Conservation (phyloP, 2,113 vertebrate species). For the Semicossyphus pulcher region DNA sequence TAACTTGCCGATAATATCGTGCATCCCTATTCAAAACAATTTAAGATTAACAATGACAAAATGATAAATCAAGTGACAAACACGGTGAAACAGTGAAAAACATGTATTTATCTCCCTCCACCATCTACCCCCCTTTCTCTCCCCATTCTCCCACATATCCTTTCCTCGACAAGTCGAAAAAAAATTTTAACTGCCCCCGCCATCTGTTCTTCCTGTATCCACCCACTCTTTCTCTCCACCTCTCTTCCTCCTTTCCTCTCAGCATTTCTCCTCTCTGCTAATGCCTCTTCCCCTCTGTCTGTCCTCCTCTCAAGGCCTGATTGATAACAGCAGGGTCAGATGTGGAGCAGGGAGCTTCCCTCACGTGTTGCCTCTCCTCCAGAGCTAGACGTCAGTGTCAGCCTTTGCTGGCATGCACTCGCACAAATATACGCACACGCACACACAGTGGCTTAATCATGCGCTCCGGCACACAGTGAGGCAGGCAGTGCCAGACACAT, state of each 20-base stretch:
- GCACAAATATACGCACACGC: background rate
- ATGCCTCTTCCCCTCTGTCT: background rate
- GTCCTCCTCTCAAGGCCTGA: conserved; percentile 42
- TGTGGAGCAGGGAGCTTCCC: conserved; percentile 50
- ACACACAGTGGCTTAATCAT: conserved; percentile 10
- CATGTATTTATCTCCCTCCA: background rate
- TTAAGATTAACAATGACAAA: background rate
- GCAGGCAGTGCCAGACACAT: background rate
- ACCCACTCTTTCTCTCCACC: conserved; percentile 7
- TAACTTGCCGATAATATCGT: too few relatives aligned
- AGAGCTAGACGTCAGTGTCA: conserved; percentile 27
- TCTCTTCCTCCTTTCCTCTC: conserved; percentile 9
- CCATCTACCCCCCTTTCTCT: background rate
- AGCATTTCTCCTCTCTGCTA: conserved; percentile 16
- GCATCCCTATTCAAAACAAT: too few relatives aligned
- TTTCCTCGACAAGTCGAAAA: conserved; percentile 1
- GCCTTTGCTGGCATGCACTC: conserved; percentile 11
- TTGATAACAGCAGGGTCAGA: conserved; percentile 61
- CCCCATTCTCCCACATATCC: background rate
- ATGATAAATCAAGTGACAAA: background rate
- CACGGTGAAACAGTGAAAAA: background rate
- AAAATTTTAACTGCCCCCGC: background rate
- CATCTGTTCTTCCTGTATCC: conserved; percentile 38
- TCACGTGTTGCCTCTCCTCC: conserved; percentile 51
- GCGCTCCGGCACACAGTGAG: background rate